These are phyloP conservation scores for Malurus alboscapulatus DNA, from an alignment of 2,113 vertebrate species.

Conservation along the genomic window DNA sequence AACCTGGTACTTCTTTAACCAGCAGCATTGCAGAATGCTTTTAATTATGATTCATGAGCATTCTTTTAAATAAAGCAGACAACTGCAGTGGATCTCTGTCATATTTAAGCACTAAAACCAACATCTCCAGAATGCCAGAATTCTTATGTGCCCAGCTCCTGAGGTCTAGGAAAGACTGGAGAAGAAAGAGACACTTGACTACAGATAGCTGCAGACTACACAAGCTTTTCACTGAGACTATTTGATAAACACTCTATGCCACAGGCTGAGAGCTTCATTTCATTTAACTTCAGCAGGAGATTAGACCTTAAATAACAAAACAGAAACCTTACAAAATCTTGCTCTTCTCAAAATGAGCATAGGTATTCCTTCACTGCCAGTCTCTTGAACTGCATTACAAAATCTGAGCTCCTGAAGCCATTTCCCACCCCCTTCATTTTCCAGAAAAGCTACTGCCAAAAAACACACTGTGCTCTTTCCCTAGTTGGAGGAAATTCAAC, in stretches of 20 bases:
- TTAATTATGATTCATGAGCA: neutral
- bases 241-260: neutral
- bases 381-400: neutral
- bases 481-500: conserved; percentile 1
- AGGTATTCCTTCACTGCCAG: neutral
- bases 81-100: neutral
- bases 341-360: neutral
- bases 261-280: neutral
- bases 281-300: neutral
- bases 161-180: neutral
- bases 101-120: neutral
- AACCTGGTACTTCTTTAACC: neutral
- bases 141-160: neutral
- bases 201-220: neutral
- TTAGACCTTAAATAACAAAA: neutral
- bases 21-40: neutral
- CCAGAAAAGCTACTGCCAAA: conserved; percentile 40
- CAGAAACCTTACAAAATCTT: neutral
- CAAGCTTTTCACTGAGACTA: accelerated
- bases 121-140: neutral
- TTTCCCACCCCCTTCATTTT: neutral
- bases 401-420: neutral
- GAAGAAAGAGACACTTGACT: neutral
- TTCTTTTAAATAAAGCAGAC: neutral
- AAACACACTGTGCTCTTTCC: neutral